phyloP scores from a whole-genome alignment of 1,140 invertebrate species.

The Cydia pomonella region DNA sequence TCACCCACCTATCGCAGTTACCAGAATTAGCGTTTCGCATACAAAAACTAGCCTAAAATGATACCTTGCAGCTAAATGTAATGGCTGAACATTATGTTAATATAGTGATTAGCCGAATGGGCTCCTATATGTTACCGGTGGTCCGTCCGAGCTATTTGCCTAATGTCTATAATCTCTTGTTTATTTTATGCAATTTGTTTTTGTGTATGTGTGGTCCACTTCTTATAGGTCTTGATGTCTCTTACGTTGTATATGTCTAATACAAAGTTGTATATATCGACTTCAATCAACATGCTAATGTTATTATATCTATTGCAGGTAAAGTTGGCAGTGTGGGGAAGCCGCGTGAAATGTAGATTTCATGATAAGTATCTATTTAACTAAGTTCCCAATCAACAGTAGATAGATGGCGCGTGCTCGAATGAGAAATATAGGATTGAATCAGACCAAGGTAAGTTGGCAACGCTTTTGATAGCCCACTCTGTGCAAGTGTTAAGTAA shows the following conservation, averaged over 20 bases:
- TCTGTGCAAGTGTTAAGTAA: too few relatives aligned
- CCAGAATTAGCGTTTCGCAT: neutral
- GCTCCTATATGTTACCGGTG: conserved; percentile 19
- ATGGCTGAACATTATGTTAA: conserved; percentile 23
- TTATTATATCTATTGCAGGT: neutral
- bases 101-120: conserved; percentile 15
- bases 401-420: too few relatives aligned
- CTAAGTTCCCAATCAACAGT: too few relatives aligned
- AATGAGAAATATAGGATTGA: too few relatives aligned
- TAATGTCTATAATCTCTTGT: conserved; percentile 23
- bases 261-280: neutral
- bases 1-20: neutral
- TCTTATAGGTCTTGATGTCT: too few relatives aligned
- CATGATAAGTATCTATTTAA: neutral
- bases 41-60: conserved; percentile 30
- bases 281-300: neutral
- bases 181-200: conserved; percentile 16
- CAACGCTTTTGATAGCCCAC: too few relatives aligned
- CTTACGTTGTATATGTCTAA: neutral
- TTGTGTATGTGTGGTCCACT: neutral
- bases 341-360: neutral
- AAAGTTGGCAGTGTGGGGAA: neutral
- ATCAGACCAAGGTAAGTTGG: too few relatives aligned
- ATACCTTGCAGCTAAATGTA: conserved; percentile 22
- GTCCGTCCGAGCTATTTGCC: conserved; percentile 17